phyloP scores from a whole-genome alignment of 1,140 invertebrate genomes.

The Protaetia brevitarsis region DNA sequence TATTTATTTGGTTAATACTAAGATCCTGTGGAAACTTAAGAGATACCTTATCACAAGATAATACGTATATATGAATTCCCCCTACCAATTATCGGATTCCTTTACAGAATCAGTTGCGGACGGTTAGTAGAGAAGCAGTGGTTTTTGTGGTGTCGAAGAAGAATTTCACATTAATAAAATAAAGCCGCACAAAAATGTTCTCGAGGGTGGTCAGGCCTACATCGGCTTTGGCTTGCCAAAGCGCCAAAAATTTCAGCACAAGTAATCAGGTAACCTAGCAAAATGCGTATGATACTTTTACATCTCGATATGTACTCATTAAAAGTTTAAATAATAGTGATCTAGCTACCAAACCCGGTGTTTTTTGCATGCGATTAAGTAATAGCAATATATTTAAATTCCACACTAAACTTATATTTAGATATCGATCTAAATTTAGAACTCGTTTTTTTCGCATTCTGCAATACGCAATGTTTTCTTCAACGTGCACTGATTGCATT shows the following conservation, averaged over 20 bases:
- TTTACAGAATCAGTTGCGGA: background rate
- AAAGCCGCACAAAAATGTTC: conserved; percentile 13
- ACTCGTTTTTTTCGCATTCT: background rate
- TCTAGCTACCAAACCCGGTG: no score
- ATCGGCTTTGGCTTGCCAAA: background rate
- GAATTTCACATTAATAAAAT: background rate
- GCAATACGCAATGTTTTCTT: background rate
- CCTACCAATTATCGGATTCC: background rate
- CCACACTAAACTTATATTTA: no score
- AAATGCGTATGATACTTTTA: background rate
- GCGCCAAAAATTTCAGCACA: conserved; percentile 1
- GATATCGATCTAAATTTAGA: conserved; percentile 21
- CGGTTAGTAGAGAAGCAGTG: background rate
- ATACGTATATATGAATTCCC: background rate
- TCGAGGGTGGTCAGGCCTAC: background rate
- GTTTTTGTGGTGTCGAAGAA: conserved; percentile 17
- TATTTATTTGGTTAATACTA: background rate
- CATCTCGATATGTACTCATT: no score
- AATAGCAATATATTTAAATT: no score
- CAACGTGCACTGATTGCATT: background rate
- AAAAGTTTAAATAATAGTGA: no score
- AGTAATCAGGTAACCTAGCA: conserved; percentile 13
- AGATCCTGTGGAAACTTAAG: background rate
- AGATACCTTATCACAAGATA: background rate
- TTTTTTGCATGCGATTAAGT: no score